Evolutionary conservation across 2,113 vertebrate species (phyloP).

Genomic region (Brachyhypopomus gauderio): DNA sequence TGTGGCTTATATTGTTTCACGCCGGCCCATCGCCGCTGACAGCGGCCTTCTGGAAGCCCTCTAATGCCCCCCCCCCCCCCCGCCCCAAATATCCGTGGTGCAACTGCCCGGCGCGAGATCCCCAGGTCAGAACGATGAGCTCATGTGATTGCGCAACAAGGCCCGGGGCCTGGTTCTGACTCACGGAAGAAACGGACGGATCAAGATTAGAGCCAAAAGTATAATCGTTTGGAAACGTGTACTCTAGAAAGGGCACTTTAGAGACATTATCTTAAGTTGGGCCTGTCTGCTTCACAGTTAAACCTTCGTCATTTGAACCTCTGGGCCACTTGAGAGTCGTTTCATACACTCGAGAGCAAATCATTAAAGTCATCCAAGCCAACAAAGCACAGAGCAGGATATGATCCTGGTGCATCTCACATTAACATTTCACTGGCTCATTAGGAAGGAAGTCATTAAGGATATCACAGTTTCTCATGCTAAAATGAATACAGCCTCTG

Average conservation of each 20-base stretch:
- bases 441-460: slow-evolving; percentile 56
- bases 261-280: background rate
- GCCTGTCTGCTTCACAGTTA: background rate
- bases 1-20: slow-evolving; percentile 70
- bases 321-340: background rate
- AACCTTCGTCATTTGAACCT: background rate
- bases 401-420: slow-evolving; percentile 35
- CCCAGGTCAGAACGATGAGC: slow-evolving; percentile 31
- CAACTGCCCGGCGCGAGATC: slow-evolving; percentile 24
- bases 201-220: background rate
- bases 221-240: slow-evolving; percentile 2
- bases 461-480: slow-evolving; percentile 59
- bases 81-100: slow-evolving; percentile 33
- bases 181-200: slow-evolving; percentile 25
- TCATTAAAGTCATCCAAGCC: background rate
- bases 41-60: slow-evolving; percentile 52
- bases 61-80: slow-evolving; percentile 26
- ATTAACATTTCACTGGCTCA: slow-evolving; percentile 57
- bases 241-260: background rate
- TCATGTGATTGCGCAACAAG: slow-evolving; percentile 20
- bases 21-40: slow-evolving; percentile 60
- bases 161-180: background rate
- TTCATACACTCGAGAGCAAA: background rate
- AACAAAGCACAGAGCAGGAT: slow-evolving; percentile 39
- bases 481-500: slow-evolving; percentile 62